Evolutionary conservation across 2,797 vertebrate genomes (phyloP), one percentile per base, ranked within the genome.

Genomic region (Rhyacichthys aspro): DNA sequence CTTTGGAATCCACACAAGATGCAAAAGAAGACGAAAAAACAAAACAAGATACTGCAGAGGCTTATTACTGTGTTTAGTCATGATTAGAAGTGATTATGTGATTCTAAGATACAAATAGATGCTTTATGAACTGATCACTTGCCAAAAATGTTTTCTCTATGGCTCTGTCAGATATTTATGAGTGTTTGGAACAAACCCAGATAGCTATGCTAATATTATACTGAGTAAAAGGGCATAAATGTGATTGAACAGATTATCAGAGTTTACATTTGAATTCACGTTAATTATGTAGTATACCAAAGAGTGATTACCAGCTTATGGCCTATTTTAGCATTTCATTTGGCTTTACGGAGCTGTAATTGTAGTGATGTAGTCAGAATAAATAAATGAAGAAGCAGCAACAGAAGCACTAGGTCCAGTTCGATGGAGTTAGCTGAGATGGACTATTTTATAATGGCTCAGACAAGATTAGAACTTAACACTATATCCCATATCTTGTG

Each of bases 71-170:
- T 41, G n/a, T 41, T 41, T 41, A 41, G 12, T n/a, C 12, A 41
- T 41, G n/a, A 41, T 14, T 41, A n/a, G 3, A 28, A 41, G 39
- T 41, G 7, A 12, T 14, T 36, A 32, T 7, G 5, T 41, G 12
- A 11, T 34, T n/a, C 47, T 49, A 32, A 34, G 28, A 33, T 47
- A 15, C 47, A 36, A 17, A 17, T 15, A 36, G 3, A 9, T 49
- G 32, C 28, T 34, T 49, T 49, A 49, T 9, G 28, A 34, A 5
- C 47, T 49, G 47, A 49, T 34, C 28, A 16, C 32, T 34, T 36
- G 32, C 47, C 32, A 34, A 49, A 17, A 49, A 11, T 11, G n/a
- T 15, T 34, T 5, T 34, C 28, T 9, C 15, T 48, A 3, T 28
- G 23, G 23, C 23, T 28, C 23, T 28, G 23, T 5, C 23, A 48